A percentile compares a stretch with the other conserved stretches of the same genome.
phyloP scores from a whole-genome alignment of 2,113 vertebrate genomes.

The Perca schrenkii region DNA sequence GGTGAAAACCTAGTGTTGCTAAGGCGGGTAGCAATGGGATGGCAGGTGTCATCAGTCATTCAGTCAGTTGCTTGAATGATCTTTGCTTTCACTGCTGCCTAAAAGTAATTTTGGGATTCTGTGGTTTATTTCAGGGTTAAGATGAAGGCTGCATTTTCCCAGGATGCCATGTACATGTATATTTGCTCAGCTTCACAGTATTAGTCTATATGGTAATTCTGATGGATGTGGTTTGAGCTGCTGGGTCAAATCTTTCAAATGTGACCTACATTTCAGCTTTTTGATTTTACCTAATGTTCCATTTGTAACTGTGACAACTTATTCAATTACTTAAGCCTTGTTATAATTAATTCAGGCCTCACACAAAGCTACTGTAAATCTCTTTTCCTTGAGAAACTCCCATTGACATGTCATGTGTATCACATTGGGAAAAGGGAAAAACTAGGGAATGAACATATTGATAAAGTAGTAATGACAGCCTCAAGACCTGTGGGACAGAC shows the following conservation, averaged over 20 bases:
- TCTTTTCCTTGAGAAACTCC: conserved; percentile 16
- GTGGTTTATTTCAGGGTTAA: conserved; percentile 12
- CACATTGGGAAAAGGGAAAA: conserved; percentile 3
- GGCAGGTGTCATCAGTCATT: conserved; percentile 47
- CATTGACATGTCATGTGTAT: conserved; percentile 11
- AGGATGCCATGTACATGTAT: not conserved
- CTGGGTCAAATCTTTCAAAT: conserved; percentile 11
- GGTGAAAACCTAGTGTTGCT: conserved; percentile 13
- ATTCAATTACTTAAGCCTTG: conserved; percentile 13
- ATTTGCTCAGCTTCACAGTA: conserved; percentile 4
- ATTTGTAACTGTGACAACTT: conserved; percentile 15
- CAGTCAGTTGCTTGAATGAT: conserved; percentile 2
- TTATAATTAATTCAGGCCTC: conserved; percentile 10
- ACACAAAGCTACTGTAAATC: not conserved
- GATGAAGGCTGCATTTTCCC: conserved; percentile 21
- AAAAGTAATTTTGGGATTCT: conserved; percentile 31
- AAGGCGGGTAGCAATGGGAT: not conserved
- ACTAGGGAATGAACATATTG: conserved; percentile 23
- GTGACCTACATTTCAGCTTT: conserved; percentile 38
- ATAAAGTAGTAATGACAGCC: conserved; percentile 10
- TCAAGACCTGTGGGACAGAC: conserved; percentile 20
- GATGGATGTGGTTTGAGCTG: conserved; percentile 39
- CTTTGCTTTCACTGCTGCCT: conserved; percentile 20
- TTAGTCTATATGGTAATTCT: not conserved
- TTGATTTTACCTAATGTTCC: conserved; percentile 5